A percentile compares a stretch with the other conserved stretches of the same genome.
Conservation (phyloP, 2,797 vertebrate species). For the Sandelia bainsii region DNA sequence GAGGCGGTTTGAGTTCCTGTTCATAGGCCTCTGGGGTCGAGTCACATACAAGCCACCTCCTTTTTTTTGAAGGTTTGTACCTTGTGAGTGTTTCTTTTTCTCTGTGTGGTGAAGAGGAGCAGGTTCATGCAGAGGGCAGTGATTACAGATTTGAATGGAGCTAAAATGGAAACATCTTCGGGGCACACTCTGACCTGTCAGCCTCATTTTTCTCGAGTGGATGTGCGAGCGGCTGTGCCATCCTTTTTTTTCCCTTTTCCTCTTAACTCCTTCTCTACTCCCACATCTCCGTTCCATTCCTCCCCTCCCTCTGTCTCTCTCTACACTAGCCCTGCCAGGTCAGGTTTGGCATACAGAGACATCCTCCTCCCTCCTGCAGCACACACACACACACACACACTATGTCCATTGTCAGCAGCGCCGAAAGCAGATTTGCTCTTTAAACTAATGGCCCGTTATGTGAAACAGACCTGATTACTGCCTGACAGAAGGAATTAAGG, state of each 20-base stretch:
- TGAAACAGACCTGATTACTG: conserved; percentile 97
- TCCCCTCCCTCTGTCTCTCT: background rate
- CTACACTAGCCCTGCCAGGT: conserved; percentile 70
- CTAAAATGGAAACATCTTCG: conserved; percentile 89
- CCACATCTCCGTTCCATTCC: conserved; percentile 11
- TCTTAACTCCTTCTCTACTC: conserved; percentile 43
- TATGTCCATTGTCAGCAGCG: conserved; percentile 86
- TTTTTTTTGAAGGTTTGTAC: conserved; percentile 25
- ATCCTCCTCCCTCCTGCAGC: background rate
- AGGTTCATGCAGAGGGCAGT: conserved; percentile 92
- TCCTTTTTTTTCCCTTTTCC: conserved; percentile 20
- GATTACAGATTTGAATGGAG: conserved; percentile 90
- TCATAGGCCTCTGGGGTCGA: conserved; percentile 15
- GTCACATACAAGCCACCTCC: conserved; percentile 24
- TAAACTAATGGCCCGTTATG: conserved; percentile 93
- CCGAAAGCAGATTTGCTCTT: conserved; percentile 90
- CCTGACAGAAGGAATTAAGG: conserved; percentile 91
- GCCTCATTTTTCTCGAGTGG: conserved; percentile 84
- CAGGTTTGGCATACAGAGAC: conserved; percentile 70
- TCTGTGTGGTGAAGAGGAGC: conserved; percentile 11
- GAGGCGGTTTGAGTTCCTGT: background rate
- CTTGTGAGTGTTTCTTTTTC: background rate
- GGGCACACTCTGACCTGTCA: conserved; percentile 93
- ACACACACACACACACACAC: conserved; percentile 40
- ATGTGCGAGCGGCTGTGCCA: conserved; percentile 71